Base-by-base conservation (phyloP, 2,797 vertebrate genomes). In the Mycteria americana region DNA sequence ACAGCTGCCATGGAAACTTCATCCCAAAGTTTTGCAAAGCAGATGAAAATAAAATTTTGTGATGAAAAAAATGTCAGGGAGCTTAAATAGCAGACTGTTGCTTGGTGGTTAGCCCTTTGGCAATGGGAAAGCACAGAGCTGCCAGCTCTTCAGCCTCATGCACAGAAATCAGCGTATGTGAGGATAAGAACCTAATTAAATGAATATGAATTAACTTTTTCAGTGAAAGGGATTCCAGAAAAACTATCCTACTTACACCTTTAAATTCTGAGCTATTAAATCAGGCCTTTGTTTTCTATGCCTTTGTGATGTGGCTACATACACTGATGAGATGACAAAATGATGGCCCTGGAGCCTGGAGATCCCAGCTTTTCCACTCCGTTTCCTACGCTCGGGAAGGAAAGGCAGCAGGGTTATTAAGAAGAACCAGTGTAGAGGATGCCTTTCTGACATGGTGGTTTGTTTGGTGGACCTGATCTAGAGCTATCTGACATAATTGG, bases 101-200 rank as follows among this genome's bases (percentile, higher is more conserved):
- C 68, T 93, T 59, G 23, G 87, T 92, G 91, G 91, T 96, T 96
- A 85, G 59, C 65, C 59, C 72, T 72, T 64, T 94, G 95, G 93
- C 93, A 96, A 78, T 11, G 1, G 3, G 75, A 95, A 50, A n/a
- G 46, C 83, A 57, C 1, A 4, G 60, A 85, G 74, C 67, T 94
- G 89, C 91, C 87, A 94, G 75, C 45, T 93, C 48, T 73, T 84
- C 68, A 73, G 76, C 70, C 87, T 95, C 1, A 0, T 86, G 87
- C 62, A 85, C 14, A 63, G 86, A 91, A 93, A 91, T 88, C 57
- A 48, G 88, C 74, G 37, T 89, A 41, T 85, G 41, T 73, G 78
- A 67, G 53, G 41, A 11, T 87, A 85, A 72, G 50, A 65, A 72
- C 65, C 57, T 64, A 75, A 89, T 85, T 92, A 93, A 93, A 93